Base-by-base conservation (phyloP, 2,888 invertebrate species). In the Palloptera scutellata region DNA sequence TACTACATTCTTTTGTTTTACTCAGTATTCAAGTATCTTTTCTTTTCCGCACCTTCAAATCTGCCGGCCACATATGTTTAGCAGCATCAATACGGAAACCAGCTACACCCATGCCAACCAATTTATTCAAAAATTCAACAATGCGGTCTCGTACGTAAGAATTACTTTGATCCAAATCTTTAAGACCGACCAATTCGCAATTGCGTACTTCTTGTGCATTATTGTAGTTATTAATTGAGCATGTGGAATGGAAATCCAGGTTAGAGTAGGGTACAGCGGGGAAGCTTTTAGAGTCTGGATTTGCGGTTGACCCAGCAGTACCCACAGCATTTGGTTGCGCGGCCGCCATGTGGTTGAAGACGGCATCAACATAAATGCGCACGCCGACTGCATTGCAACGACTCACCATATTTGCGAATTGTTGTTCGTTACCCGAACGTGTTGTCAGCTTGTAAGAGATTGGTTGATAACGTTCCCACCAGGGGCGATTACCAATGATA, bases 391-490 rank as follows among this genome's bases (percentile, higher is more conserved):
- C 85, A 80, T 95, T 95, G 81, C 96, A 96, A 58, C 93, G 87
- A 20, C 85, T 84, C 0, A 92, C 90, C 96, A 96, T 96, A 72
- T 88, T 86, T 30, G 86, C 81, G 77, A 96, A 93, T 73, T 92
- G 89, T 9, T 84, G 78, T 77, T 92, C 91, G 71, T 89, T 89
- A 45, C 96, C 96, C 43, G 94, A 94, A 63, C 96, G 88, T 0
- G 94, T 94, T 4, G 81, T 80, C 62, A 95, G 84, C 15, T 87
- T 86, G 85, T 95, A 96, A 30, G 94, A 94, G 53, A 95, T 89
- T 0, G 94, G 94, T 82, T 96, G 95, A 82, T 96, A 96, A 20
- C 95, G 87, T 83, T 96, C 95, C 90, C 91, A 96, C 96, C 96
- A 96, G 0, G 96, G 93, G 1, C 92, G 87, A 55, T 59, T 64